Conservation (phyloP, 2,888 invertebrate species). For the Chironomus tentans region DNA sequence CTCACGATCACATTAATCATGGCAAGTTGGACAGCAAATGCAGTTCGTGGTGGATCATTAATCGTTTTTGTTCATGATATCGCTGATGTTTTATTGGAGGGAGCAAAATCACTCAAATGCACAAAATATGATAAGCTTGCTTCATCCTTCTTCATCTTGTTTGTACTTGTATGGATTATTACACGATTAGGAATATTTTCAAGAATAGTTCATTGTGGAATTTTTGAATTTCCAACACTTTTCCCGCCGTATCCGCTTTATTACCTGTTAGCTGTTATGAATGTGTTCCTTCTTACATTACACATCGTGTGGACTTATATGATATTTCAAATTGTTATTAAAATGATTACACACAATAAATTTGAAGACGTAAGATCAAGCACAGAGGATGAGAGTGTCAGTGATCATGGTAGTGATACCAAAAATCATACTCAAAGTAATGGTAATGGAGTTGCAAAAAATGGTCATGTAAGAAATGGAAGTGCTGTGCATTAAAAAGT, state of each 20-base stretch:
- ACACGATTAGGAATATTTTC: constrained; percentile 87
- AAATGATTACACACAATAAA: not conserved
- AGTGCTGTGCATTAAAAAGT: too few relatives aligned
- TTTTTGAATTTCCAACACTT: constrained; percentile 72
- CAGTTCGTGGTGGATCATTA: constrained; percentile 83
- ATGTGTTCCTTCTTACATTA: constrained; percentile 66
- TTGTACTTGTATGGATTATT: constrained; percentile 83
- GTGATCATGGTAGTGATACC: not conserved
- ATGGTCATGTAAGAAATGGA: too few relatives aligned
- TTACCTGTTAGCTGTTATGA: constrained; percentile 82
- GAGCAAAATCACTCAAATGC: constrained; percentile 60
- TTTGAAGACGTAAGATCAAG: not conserved
- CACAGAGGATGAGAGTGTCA: not conserved
- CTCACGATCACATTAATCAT: constrained; percentile 83
- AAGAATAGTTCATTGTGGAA: constrained; percentile 76
- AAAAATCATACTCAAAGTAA: too few relatives aligned
- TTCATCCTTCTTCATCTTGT: constrained; percentile 77
- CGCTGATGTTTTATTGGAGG: constrained; percentile 81
- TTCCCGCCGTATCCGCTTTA: constrained; percentile 88
- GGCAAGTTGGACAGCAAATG: constrained; percentile 91
- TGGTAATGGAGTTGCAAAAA: too few relatives aligned
- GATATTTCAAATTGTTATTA: constrained; percentile 63
- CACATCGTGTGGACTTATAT: constrained; percentile 92
- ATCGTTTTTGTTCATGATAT: constrained; percentile 81
- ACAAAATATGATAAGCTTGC: constrained; percentile 87